phyloP scores from a whole-genome alignment of 1,140 invertebrate species.

The Drosophila santomea region DNA sequence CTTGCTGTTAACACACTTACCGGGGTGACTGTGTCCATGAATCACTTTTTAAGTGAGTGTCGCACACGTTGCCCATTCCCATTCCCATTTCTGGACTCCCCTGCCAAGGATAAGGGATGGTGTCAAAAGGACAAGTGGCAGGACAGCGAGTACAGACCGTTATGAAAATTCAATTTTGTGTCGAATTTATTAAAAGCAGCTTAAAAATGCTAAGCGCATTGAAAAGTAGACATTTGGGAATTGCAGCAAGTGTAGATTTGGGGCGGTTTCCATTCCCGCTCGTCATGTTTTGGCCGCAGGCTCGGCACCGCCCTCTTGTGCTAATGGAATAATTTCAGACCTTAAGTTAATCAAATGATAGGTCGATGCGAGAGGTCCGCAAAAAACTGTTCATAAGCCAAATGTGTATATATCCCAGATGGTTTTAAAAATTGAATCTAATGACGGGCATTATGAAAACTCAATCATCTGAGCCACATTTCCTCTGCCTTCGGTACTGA shows the following conservation, averaged over 20 bases:
- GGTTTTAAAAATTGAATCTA: conserved; percentile 35
- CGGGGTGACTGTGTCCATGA: conserved; percentile 69
- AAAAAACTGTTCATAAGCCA: conserved; percentile 17
- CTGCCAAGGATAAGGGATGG: conserved; percentile 36
- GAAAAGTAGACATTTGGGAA: conserved; percentile 82
- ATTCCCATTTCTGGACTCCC: conserved; percentile 1
- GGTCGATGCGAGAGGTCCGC: conserved; percentile 11
- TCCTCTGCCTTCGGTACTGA: not conserved
- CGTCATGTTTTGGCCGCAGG: conserved; percentile 64
- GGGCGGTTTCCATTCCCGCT: conserved; percentile 40
- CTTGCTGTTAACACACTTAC: conserved; percentile 28
- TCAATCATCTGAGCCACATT: conserved; percentile 2
- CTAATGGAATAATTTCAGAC: conserved; percentile 71
- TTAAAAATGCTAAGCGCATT: conserved; percentile 77
- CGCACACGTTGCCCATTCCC: conserved; percentile 36
- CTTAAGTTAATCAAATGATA: conserved; percentile 63
- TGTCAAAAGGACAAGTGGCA: conserved; percentile 75
- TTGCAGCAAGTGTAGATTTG: conserved; percentile 67
- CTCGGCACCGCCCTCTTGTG: conserved; percentile 1
- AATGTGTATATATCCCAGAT: conserved; percentile 37
- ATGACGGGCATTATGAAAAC: conserved; percentile 26
- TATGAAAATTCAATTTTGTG: conserved; percentile 84
- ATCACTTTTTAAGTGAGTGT: conserved; percentile 81
- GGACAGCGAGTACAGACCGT: conserved; percentile 33
- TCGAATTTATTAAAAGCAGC: conserved; percentile 84